These are phyloP conservation scores for Cardiocondyla obscurior DNA, from an alignment of 1,140 invertebrate genomes.

Conservation along the genomic window DNA sequence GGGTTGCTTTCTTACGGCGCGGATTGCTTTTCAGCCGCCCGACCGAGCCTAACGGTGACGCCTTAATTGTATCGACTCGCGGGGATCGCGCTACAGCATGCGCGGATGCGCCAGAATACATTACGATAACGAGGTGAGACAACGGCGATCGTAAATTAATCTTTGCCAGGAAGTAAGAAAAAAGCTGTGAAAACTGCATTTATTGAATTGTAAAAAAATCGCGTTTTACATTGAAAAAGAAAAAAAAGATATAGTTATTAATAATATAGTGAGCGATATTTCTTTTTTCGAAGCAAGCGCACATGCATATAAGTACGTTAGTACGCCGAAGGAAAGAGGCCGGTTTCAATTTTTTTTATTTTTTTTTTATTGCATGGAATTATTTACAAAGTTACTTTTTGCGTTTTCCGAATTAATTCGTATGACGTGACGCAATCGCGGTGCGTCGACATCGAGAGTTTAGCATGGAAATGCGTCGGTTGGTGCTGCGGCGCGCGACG, in stretches of 20 bases:
- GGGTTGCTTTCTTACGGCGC: constrained; percentile 32
- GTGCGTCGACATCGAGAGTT: constrained; percentile 41
- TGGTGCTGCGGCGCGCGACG: constrained; percentile 48
- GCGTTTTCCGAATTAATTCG: constrained; percentile 12
- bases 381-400: not conserved
- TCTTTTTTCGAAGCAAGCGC: not conserved
- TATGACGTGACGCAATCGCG: not conserved
- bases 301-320: not conserved
- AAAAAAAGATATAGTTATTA: not conserved
- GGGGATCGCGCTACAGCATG: not conserved
- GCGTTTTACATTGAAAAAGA: too few species aligned
- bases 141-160: constrained; percentile 12
- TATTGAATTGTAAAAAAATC: not conserved
- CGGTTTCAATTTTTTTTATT: not conserved
- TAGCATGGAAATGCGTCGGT: constrained; percentile 20
- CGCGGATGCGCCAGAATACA: not conserved
- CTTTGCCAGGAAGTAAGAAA: not conserved
- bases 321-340: not conserved
- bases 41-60: constrained; percentile 34
- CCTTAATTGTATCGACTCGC: constrained; percentile 46
- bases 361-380: not conserved
- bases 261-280: not conserved
- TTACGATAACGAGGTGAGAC: constrained; percentile 8
- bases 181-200: not conserved
- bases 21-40: constrained; percentile 28